Evolutionary conservation across 2,797 vertebrate species (phyloP).

Genomic region (Hydrolagus colliei): DNA sequence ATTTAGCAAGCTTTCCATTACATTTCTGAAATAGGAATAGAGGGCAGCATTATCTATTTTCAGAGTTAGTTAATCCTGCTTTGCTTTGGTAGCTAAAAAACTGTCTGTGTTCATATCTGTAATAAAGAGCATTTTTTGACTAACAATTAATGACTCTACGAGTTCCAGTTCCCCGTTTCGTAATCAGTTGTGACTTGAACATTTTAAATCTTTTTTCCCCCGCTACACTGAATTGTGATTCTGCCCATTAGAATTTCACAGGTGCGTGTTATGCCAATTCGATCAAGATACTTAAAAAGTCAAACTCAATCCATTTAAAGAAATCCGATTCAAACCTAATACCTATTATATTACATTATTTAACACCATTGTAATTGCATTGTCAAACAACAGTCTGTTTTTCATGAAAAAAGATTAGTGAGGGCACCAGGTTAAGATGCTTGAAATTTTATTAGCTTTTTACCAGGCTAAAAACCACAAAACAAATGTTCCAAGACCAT

Average conservation of each 20-base stretch:
- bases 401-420: constrained; percentile 18
- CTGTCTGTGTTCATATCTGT: not conserved
- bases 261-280: not conserved
- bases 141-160: constrained; percentile 5
- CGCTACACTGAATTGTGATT: not conserved
- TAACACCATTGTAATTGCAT: constrained; percentile 18
- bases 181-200: not conserved
- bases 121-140: not conserved
- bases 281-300: not conserved
- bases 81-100: constrained; percentile 22
- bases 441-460: constrained; percentile 25
- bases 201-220: not conserved
- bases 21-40: not conserved
- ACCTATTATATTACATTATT: not conserved
- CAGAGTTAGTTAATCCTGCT: not conserved
- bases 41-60: not conserved
- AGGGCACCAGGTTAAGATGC: constrained; percentile 12
- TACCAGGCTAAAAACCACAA: not conserved
- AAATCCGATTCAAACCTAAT: not conserved
- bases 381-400: constrained; percentile 8
- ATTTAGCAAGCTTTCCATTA: not conserved
- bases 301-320: not conserved
- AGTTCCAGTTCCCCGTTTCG: not conserved
- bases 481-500: not conserved
- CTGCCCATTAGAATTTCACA: not conserved